Evolutionary conservation across 2,888 invertebrate genomes (phyloP).

Genomic region (Cephus pulcher): DNA sequence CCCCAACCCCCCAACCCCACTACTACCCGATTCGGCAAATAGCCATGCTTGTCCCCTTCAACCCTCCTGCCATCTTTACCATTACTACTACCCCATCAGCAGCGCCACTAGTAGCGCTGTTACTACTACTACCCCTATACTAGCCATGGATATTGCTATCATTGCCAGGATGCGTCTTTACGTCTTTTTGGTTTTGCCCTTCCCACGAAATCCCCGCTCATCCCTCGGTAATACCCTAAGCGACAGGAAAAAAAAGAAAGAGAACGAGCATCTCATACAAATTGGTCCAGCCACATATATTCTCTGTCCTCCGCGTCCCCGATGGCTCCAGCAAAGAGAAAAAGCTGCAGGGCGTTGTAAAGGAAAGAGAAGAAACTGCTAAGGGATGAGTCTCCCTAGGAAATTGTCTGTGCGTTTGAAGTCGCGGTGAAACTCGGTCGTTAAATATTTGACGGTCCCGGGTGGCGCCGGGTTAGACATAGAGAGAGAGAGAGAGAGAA

Average conservation of each 20-base stretch:
- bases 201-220: neutral
- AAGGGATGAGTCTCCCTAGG: neutral
- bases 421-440: neutral
- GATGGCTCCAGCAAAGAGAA: neutral
- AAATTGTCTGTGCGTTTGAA: constrained; percentile 1
- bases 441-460: constrained; percentile 7
- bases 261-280: neutral
- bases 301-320: neutral
- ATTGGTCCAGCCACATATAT: neutral
- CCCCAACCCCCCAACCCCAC: neutral
- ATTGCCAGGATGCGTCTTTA: neutral
- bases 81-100: neutral
- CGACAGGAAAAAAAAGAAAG: neutral
- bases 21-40: constrained; percentile 5
- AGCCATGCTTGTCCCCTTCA: constrained; percentile 4
- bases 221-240: neutral
- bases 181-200: neutral
- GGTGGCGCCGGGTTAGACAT: neutral
- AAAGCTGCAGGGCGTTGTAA: neutral
- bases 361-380: neutral
- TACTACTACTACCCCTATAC: neutral
- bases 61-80: neutral
- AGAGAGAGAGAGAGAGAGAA: no score
- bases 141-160: neutral
- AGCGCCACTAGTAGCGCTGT: neutral